Base-by-base conservation (phyloP, 2,113 vertebrate species). In the Colossoma macropomum region DNA sequence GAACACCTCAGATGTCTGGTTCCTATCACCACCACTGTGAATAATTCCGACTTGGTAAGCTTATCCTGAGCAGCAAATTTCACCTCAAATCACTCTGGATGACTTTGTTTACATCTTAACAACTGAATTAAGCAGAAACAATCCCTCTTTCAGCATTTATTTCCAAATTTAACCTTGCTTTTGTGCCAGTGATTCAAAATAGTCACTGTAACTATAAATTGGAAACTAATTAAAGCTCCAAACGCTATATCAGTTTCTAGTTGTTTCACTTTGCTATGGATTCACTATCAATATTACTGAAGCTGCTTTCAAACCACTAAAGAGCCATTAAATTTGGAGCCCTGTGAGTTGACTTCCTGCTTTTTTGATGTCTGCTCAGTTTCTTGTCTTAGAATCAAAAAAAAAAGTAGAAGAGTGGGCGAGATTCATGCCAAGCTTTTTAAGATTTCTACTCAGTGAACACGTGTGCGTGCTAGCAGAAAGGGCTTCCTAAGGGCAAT, bases 401-500 rank as follows among this genome's bases (percentile, higher is more conserved):
- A 60, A 50, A 15, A 50, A 50, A 41, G 38, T 15, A 62, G 59
- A 62, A 23, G 10, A 66, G 41, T 50, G 75, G 23, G 70, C 50
- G 50, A 84, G 34, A 45, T 56, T 11, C 34, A 76, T 76, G 10
- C 12, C 25, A 48, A 28, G 17, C 10, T 65, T 21, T n/a, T 50
- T 66, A 13, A 60, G 48, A 45, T 41, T 62, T 80, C 30, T 52
- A 25, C 34, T 66, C 68, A 56, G 27, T 76, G 54, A 23, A 68
- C 34, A 30, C 63, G 62, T 48, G 68, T 38, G 50, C 62, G 11
- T 45, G 38, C 32, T 52, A 63, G 50, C 27, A 66, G 34, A 78
- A 27, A 74, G 81, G 25, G 54, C 30, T 80, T 66, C 69, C 69
- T 38, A 62, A 71, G 25, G 38, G 52, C 16, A 41, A 69, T 45